Conservation (phyloP, 2,888 invertebrate genomes). For the Drosophila algonquin region DNA sequence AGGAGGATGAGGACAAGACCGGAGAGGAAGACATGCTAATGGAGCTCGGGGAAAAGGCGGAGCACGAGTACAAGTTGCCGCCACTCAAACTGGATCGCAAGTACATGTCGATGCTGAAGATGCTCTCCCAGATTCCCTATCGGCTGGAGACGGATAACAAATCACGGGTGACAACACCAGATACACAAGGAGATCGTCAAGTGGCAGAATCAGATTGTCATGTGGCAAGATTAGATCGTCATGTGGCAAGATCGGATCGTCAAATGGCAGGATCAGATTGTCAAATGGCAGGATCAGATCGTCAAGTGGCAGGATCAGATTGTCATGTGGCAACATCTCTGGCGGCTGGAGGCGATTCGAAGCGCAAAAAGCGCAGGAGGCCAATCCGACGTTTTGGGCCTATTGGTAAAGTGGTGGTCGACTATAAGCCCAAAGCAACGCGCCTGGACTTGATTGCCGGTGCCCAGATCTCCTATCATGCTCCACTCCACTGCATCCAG, state of each 20-base stretch:
- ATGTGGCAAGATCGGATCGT: background rate
- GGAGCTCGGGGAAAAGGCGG: background rate
- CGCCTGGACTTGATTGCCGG: constrained; percentile 38
- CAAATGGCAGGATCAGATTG: background rate
- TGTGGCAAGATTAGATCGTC: background rate
- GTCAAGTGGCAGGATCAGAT: background rate
- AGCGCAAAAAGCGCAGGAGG: background rate
- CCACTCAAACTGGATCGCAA: constrained; percentile 50
- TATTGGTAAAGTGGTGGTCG: constrained; percentile 31
- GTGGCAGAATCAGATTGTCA: background rate
- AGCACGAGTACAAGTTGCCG: constrained; percentile 32
- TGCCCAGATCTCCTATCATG: constrained; percentile 49
- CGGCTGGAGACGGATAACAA: constrained; percentile 14
- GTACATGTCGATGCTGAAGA: constrained; percentile 50
- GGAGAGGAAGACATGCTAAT: background rate
- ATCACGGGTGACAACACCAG: background rate
- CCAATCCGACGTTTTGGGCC: background rate
- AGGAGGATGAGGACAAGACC: background rate
- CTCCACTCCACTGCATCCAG: constrained; percentile 42
- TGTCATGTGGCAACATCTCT: background rate
- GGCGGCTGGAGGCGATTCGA: constrained; percentile 1
- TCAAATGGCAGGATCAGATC: background rate
- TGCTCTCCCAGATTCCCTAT: constrained; percentile 42
- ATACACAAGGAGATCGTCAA: background rate
- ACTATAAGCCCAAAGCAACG: constrained; percentile 46